These are phyloP conservation scores for Drosophila tsacasi DNA, from an alignment of 1,140 invertebrate species.

Conservation along the genomic window DNA sequence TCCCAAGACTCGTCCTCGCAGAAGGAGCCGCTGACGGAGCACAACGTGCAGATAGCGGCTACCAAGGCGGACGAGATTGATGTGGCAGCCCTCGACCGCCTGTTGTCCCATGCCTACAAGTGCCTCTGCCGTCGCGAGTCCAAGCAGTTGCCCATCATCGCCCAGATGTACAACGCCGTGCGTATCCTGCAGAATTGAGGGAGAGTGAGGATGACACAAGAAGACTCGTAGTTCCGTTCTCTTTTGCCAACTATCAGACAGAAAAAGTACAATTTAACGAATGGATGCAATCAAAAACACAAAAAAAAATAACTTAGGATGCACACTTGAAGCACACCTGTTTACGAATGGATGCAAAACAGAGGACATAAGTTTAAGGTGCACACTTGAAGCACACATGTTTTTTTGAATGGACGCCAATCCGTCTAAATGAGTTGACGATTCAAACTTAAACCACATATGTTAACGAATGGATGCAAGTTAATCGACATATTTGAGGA, in stretches of 20 bases:
- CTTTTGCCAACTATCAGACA: slow-evolving; percentile 10
- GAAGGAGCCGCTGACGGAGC: slow-evolving; percentile 55
- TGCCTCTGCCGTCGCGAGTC: slow-evolving; percentile 62
- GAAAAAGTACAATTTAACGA: not conserved
- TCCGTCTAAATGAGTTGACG: not conserved
- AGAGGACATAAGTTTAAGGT: not conserved
- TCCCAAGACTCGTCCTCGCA: slow-evolving; percentile 6
- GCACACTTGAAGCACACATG: not conserved
- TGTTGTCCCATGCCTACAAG: slow-evolving; percentile 64
- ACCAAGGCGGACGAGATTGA: slow-evolving; percentile 72
- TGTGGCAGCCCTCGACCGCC: slow-evolving; percentile 58
- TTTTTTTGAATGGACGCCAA: not conserved
- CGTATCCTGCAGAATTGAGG: slow-evolving; percentile 64
- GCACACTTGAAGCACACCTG: slow-evolving; percentile 2
- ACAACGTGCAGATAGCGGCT: slow-evolving; percentile 64
- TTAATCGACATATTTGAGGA: not conserved
- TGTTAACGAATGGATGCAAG: not conserved
- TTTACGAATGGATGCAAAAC: not conserved
- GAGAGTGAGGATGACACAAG: slow-evolving; percentile 3
- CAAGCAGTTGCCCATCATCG: slow-evolving; percentile 64
- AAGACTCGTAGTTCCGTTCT: slow-evolving; percentile 35
- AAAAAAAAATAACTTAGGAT: not conserved
- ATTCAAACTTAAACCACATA: not conserved
- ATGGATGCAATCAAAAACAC: not conserved
- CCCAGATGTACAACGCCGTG: slow-evolving; percentile 83